Evolutionary conservation across 2,113 vertebrate species (phyloP).

Genomic region (Gobio gobio): DNA sequence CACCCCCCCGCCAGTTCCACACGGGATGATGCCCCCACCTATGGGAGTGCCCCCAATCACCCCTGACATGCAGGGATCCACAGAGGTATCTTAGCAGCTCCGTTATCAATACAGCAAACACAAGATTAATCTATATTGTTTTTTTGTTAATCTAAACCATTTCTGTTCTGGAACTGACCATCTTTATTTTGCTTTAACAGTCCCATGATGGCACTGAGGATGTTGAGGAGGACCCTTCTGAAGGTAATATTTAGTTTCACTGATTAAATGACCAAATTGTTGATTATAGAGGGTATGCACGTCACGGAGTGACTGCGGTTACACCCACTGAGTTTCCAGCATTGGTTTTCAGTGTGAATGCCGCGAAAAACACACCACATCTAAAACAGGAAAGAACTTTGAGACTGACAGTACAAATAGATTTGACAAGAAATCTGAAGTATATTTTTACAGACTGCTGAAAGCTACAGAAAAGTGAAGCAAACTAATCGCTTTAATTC

Average conservation of each 20-base stretch:
- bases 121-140: not conserved
- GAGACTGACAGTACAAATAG: too few species aligned
- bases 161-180: not conserved
- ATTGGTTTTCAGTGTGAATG: too few species aligned
- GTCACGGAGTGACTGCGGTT: too few species aligned
- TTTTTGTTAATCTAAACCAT: not conserved
- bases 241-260: constrained; percentile 66
- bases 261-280: not conserved
- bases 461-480: too few species aligned
- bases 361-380: too few species aligned
- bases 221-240: constrained; percentile 68
- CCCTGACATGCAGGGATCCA: constrained; percentile 63
- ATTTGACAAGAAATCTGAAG: too few species aligned
- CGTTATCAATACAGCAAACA: too few species aligned
- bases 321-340: too few species aligned
- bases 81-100: constrained; percentile 63
- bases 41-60: constrained; percentile 68
- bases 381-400: too few species aligned
- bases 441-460: too few species aligned
- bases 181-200: constrained; percentile 55
- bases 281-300: too few species aligned
- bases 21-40: constrained; percentile 74
- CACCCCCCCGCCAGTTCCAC: constrained; percentile 73
- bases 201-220: constrained; percentile 66
- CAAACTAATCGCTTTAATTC: too few species aligned